phyloP scores from a whole-genome alignment of 2,888 invertebrate genomes.

The Drosophila ustulata region DNA sequence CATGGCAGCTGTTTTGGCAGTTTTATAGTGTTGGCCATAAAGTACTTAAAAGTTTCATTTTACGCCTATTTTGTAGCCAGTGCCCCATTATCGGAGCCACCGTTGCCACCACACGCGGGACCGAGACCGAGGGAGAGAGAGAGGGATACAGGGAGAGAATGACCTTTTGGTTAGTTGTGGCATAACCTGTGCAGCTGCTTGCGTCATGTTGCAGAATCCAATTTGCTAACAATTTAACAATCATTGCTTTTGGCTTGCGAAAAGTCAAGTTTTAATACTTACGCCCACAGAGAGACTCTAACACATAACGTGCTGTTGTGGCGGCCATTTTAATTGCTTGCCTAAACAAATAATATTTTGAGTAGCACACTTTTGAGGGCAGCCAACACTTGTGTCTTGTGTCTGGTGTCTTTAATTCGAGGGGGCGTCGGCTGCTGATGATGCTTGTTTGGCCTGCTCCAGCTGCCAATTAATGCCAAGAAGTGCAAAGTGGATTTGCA shows the following conservation, averaged over 20 bases:
- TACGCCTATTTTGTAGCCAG: slow-evolving; percentile 79
- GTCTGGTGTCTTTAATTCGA: slow-evolving; percentile 29
- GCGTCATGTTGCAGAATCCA: slow-evolving; percentile 65
- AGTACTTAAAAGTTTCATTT: slow-evolving; percentile 83
- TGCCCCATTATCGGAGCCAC: slow-evolving; percentile 69
- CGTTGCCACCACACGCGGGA: not conserved
- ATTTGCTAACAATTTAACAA: slow-evolving; percentile 79
- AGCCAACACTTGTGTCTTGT: slow-evolving; percentile 33
- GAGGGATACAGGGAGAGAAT: slow-evolving; percentile 19
- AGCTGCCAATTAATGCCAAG: slow-evolving; percentile 65
- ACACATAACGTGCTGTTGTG: slow-evolving; percentile 35
- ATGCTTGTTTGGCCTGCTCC: slow-evolving; percentile 18
- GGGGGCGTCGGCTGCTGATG: not conserved
- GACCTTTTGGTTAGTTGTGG: slow-evolving; percentile 48
- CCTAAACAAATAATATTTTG: slow-evolving; percentile 77
- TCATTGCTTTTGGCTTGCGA: slow-evolving; percentile 66
- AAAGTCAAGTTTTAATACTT: slow-evolving; percentile 53
- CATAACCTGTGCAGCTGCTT: slow-evolving; percentile 46
- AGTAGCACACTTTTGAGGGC: slow-evolving; percentile 60
- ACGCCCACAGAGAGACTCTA: slow-evolving; percentile 17
- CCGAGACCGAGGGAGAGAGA: slow-evolving; percentile 10
- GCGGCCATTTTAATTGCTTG: slow-evolving; percentile 74
- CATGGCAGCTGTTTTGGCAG: slow-evolving; percentile 76
- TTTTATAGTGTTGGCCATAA: slow-evolving; percentile 80
- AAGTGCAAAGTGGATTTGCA: slow-evolving; percentile 50